Evolutionary conservation across 53 echinoderm and acorn worm genomes (phyloP), one percentile per base, ranked within the genome.

Genomic region (Hippasteria phrygiana): DNA sequence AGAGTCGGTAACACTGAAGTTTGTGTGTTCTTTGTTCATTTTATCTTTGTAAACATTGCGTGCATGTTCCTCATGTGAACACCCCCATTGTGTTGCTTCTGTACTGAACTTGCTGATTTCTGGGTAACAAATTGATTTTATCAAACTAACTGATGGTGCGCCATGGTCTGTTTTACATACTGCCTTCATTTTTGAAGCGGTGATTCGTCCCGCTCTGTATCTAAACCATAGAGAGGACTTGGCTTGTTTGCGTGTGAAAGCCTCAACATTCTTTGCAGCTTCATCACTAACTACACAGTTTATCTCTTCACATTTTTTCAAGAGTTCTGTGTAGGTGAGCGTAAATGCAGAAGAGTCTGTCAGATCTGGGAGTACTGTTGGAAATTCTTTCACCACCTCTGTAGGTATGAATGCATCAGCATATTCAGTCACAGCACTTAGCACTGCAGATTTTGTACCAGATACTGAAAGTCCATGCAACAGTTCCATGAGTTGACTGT

Each of bases 101-200:
- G 67, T 66, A 35, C 13, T 66, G 13, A 66, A 66, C 67, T 66
- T 66, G 67, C 9, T 14, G 11, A 66, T 0, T 14, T 66, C 67
- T 14, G 67, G 67, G 67, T 66, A 66, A 66, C 67, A 66, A 11
- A 66, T 10, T 11, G 67, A 66, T 66, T 35, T 66, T 14, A 66
- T 66, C 2, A 66, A 17, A 17, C 67, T 66, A 14, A 66, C 13
- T 66, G 67, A 11, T 14, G 35, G 37, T 34, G 67, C 33, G 14
- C 34, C 67, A 34, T 33, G 27, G 29, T 62, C 67, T 33, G 67
- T 66, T 17, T 26, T 66, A 17, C 67, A 66, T 13, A 66, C 67
- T 10, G 13, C 18, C 9, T 66, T 66, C 67, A 66, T 66, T 17
- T 66, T 66, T 17, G 35, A 66, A 1, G 67, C 67, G 2, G 67